These are phyloP conservation scores for Hemiscyllium ocellatum DNA, from an alignment of 2,113 vertebrate species.

Conservation along the genomic window DNA sequence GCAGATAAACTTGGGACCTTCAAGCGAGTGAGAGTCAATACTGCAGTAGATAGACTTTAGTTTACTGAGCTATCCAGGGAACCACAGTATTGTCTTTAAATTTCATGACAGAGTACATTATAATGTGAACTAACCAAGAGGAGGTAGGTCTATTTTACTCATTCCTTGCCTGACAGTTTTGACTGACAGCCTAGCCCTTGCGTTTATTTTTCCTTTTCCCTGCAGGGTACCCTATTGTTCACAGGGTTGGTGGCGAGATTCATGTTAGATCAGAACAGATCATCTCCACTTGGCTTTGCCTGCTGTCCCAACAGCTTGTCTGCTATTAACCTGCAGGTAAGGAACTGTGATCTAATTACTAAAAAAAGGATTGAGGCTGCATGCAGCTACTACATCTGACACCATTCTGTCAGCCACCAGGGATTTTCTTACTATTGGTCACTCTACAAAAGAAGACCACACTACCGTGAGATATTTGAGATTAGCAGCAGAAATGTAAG, in stretches of 20 bases:
- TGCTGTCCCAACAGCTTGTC: background rate
- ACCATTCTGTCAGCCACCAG: constrained; percentile 6
- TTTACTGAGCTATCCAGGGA: background rate
- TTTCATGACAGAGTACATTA: background rate
- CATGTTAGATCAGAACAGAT: background rate
- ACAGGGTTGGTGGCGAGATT: background rate
- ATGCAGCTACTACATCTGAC: background rate
- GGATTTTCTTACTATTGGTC: too few relatives aligned
- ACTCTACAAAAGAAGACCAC: background rate
- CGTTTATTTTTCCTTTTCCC: background rate
- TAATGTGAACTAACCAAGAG: background rate
- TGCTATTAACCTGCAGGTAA: background rate
- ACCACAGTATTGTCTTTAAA: background rate
- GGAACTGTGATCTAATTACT: background rate
- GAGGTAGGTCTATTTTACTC: background rate
- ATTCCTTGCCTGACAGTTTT: background rate
- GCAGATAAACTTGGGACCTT: background rate
- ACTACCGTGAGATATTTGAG: background rate
- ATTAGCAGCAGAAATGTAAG: background rate
- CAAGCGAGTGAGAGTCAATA: background rate
- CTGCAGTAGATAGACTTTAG: background rate
- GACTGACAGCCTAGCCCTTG: background rate
- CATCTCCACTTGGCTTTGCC: background rate
- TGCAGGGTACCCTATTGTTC: background rate
- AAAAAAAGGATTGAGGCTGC: background rate